Percentiles rank a stretch among this genome's conserved stretches.
Evolutionary conservation across 2,113 vertebrate genomes (phyloP).

Genomic region (Mormoops blainvillei): DNA sequence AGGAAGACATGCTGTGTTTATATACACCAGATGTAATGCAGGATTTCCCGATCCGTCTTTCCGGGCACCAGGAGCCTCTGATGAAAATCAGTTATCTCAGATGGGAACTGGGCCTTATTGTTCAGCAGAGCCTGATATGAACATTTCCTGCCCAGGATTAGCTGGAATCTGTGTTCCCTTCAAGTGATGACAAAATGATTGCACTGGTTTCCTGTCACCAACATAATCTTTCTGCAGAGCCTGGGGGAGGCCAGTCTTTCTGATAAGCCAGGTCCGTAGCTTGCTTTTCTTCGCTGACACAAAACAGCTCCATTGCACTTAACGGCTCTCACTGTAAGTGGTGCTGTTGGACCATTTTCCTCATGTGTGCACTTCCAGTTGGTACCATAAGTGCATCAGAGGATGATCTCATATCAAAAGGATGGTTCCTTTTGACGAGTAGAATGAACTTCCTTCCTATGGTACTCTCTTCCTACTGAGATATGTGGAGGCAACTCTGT

Average conservation of each 20-base stretch:
- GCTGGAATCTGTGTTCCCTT: background rate
- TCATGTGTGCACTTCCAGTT: fast-evolving
- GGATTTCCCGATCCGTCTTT: background rate
- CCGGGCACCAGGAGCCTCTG: background rate
- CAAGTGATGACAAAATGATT: background rate
- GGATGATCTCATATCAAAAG: background rate
- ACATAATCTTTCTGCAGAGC: background rate
- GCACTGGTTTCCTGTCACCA: background rate
- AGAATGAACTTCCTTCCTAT: background rate
- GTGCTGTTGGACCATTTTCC: constrained; percentile 66
- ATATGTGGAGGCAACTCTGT: background rate
- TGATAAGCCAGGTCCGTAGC: background rate
- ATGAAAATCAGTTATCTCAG: background rate
- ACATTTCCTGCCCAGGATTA: background rate
- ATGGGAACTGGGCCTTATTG: background rate
- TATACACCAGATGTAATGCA: background rate
- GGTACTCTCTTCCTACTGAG: background rate
- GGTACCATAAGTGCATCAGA: background rate
- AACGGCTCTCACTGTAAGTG: constrained; percentile 44
- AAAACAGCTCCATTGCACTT: background rate
- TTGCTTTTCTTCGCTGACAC: background rate
- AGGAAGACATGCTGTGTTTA: background rate
- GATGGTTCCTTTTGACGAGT: background rate
- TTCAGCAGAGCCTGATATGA: background rate
- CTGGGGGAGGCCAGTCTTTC: background rate